phyloP scores from a whole-genome alignment of 2,797 vertebrate genomes.

The Pangasius sanitwongsei region DNA sequence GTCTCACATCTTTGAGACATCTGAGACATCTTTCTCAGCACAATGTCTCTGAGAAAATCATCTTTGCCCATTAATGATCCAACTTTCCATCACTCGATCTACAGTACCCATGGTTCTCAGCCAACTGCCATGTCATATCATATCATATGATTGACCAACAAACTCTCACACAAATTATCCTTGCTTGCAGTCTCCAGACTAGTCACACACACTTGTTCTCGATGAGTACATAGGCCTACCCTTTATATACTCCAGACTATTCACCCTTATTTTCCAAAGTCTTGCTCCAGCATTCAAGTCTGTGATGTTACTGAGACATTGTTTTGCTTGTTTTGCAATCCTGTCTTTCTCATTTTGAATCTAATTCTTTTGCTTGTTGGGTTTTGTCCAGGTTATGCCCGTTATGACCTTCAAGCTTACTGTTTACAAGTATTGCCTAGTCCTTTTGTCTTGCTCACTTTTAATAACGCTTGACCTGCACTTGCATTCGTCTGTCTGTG shows the following conservation, averaged over 20 bases:
- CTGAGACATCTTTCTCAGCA: slow-evolving; percentile 1
- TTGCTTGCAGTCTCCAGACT: not conserved
- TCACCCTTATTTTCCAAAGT: not conserved
- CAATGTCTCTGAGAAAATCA: not conserved
- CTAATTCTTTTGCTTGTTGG: not conserved
- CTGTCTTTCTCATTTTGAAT: slow-evolving; percentile 19
- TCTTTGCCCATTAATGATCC: not conserved
- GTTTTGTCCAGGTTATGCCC: slow-evolving; percentile 13
- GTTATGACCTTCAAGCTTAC: not conserved
- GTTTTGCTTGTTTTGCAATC: slow-evolving; percentile 8
- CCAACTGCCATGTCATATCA: not conserved
- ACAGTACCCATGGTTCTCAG: not conserved
- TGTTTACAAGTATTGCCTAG: not conserved
- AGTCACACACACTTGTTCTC: not conserved
- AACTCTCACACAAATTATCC: not conserved
- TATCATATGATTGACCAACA: not conserved
- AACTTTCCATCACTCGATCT: not conserved
- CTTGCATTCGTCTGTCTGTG: not conserved
- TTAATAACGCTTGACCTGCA: not conserved
- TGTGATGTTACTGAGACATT: not conserved
- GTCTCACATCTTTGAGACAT: not conserved
- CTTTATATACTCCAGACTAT: not conserved
- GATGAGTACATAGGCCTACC: not conserved
- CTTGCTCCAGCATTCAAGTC: not conserved
- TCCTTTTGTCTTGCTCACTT: not conserved